Conservation (phyloP, 1,140 invertebrate species). For the Leptoteleia sp. region DNA sequence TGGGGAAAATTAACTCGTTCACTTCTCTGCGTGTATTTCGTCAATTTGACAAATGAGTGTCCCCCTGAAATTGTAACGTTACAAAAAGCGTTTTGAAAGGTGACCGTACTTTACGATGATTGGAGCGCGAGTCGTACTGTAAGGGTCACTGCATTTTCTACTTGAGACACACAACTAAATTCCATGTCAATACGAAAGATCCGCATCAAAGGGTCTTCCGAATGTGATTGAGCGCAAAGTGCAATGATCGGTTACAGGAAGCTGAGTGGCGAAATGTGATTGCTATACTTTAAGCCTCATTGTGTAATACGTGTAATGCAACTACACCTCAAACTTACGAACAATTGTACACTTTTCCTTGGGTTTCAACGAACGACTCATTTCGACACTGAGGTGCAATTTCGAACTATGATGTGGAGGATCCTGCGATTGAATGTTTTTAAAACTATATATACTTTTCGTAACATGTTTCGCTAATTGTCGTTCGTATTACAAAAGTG, state of each 20-base stretch:
- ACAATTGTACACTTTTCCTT: neutral
- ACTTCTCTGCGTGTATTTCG: too few species aligned
- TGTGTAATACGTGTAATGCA: slow-evolving; percentile 4
- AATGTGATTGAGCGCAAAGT: slow-evolving; percentile 8
- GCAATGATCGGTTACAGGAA: slow-evolving; percentile 21
- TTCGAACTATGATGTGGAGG: slow-evolving; percentile 6
- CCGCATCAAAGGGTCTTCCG: slow-evolving; percentile 30
- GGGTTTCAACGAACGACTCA: slow-evolving; percentile 3
- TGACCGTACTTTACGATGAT: slow-evolving; percentile 27
- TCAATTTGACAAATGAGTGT: neutral
- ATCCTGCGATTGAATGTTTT: slow-evolving; percentile 42
- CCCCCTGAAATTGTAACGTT: neutral
- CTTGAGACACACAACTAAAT: slow-evolving; percentile 1
- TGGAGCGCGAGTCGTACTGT: slow-evolving; percentile 8
- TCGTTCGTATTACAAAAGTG: slow-evolving; percentile 35
- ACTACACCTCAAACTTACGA: slow-evolving; percentile 15
- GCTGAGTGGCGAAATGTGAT: neutral
- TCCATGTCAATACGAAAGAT: slow-evolving; percentile 9
- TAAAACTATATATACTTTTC: slow-evolving; percentile 38
- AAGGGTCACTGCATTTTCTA: too few species aligned
- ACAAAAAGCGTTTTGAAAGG: neutral
- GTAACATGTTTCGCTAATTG: slow-evolving; percentile 43
- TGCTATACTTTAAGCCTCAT: neutral
- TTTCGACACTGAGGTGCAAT: neutral
- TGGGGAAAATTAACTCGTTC: too few species aligned